Percentiles rank a stretch among this genome's conserved stretches.
These are phyloP conservation scores for Mythimna pallens DNA, from an alignment of 2,888 invertebrate genomes.

Conservation along the genomic window DNA sequence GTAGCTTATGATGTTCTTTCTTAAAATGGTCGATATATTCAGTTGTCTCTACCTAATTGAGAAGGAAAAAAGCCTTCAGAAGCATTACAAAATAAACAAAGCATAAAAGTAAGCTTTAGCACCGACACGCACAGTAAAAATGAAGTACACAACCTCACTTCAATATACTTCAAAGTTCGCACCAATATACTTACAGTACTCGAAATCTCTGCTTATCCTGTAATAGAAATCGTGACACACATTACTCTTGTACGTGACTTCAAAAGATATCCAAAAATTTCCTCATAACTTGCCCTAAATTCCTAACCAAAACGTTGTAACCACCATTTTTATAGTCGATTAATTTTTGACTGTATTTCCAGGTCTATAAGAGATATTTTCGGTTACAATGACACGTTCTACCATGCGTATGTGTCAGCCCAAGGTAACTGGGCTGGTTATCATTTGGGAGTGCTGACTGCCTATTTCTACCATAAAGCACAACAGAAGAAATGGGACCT, in stretches of 20 bases:
- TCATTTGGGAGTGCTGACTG: conserved; percentile 86
- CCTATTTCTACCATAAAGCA: conserved; percentile 86
- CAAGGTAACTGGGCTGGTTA: conserved; percentile 89
- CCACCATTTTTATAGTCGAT: neutral
- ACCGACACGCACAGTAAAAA: neutral
- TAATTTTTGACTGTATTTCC: conserved; percentile 49
- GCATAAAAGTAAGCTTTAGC: neutral
- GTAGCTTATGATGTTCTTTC: no score
- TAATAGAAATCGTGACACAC: conserved; percentile 60
- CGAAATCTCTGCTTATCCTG: conserved; percentile 45
- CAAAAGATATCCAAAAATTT: conserved; percentile 48
- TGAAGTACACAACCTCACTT: conserved; percentile 2
- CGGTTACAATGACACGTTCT: conserved; percentile 87
- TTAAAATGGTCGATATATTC: neutral
- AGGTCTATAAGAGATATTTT: conserved; percentile 87
- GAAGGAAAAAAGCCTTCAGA: neutral
- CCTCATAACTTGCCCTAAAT: conserved; percentile 31
- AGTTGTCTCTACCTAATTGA: neutral
- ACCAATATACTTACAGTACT: conserved; percentile 40
- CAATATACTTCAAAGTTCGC: conserved; percentile 36
- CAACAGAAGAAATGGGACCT: conserved; percentile 85
- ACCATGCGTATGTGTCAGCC: conserved; percentile 87
- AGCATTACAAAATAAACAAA: neutral
- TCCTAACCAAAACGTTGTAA: neutral
- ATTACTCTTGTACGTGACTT: conserved; percentile 59